Evolutionary conservation across 2,113 vertebrate species (phyloP), one percentile per base, ranked within the genome.

Genomic region (Corythoichthys haematopterus): DNA sequence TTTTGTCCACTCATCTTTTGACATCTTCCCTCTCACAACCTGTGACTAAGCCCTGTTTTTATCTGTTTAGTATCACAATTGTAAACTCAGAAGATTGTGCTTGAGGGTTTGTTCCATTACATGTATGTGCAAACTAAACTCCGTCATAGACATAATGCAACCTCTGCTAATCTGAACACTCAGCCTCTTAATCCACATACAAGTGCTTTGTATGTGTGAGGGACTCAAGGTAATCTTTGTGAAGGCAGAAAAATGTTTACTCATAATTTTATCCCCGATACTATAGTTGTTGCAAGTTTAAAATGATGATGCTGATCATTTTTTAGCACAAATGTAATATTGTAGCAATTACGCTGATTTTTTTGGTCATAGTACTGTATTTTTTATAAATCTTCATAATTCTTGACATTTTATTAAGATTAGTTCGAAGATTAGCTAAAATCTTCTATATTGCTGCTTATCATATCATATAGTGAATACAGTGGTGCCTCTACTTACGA

Each of bases 171-270:
- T 76, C 74, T 71, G 48, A 67, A 66, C 66, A 66, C 61, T 46
- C 63, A 57, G 66, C 35, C 74, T 57, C 12, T 65, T 87, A 82
- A 88, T 88, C 79, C 72, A 68, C 57, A 33, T 82, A 33, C 69
- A 64, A 40, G 57, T 14, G 48, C 20, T 76, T 70, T 66, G 67
- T 57, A 43, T 37, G 37, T 40, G 48, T 70, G 63, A 61, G 66
- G 37, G 28, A 64, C 40, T 66, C n/a, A 38, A 52, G 37, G 61
- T 35, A 61, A 45, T 74, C 36, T 50, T 3, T n/a, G 52, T 48
- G 38, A 61, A 35, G 3, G 47, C 60, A 63, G 13, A 46, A 47
- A 33, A 61, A 28, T 8, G 9, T 35, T 43, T 57, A 36, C 4
- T 16, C 14, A 15, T 67, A 3, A 37, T 36, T 55, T 58, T 38